Base-by-base conservation (phyloP, 2,797 vertebrate species). In the Pelobates cultripes region DNA sequence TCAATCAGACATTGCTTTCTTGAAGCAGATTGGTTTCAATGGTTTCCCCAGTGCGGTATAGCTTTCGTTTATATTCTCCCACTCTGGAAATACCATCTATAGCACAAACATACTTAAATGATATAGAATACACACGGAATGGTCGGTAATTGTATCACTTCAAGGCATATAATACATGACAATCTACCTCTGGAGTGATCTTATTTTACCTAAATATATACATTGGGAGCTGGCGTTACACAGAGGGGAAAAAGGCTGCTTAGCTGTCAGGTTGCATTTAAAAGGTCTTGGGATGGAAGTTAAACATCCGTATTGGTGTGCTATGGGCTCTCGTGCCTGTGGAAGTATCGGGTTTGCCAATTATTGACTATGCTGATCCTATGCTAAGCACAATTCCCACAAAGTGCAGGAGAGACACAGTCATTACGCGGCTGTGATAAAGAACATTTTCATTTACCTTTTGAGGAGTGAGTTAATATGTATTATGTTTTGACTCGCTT, bases 291-390 rank as follows among this genome's bases (percentile, higher is more conserved):
- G 85, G 87, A 86, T 88, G 84, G 83, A 86, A 86, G 86, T 84
- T 73, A 81, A 86, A 86, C 86, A 86, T 89, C 87, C 85, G 86
- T 45, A 79, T 75, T 85, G 89, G 89, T 87, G 89, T 86, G 86
- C 87, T 86, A 89, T 86, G 85, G 87, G 84, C 87, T 82, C 87
- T 85, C 85, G 88, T 77, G 87, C 88, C 88, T 88, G 85, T 88
- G 88, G 86, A 90, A 88, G 87, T 88, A 89, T 90, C 88, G 85
- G 78, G 84, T 89, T 89, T 89, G 82, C 87, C 88, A 83, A 83
- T 81, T 90, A 89, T 88, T 88, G 89, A 91, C 89, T 88, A 80
- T 83, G 64, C 85, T 86, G 87, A 87, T 89, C 82, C 87, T 69
- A 82, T 87, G n/a, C 86, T 88, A 89, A 91, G 88, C 88, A 89